These are phyloP conservation scores for Malachius bipustulatus DNA, from an alignment of 2,888 invertebrate species.

Conservation along the genomic window DNA sequence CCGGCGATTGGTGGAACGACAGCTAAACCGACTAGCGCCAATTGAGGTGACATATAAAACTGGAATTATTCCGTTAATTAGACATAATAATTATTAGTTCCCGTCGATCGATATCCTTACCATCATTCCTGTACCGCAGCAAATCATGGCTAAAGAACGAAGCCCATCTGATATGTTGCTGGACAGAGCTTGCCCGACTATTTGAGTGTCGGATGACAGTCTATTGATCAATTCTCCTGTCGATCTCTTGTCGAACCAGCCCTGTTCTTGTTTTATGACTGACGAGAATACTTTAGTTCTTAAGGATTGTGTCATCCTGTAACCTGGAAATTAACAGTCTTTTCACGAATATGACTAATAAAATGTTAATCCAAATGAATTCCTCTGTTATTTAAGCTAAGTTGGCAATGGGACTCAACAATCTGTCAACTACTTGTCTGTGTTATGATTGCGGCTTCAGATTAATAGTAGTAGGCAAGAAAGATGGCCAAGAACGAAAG, in stretches of 20 bases:
- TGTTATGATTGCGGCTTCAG: too few relatives aligned
- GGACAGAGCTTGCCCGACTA: slow-evolving; percentile 85
- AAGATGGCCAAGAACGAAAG: too few relatives aligned
- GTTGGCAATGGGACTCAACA: too few relatives aligned
- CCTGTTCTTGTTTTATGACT: slow-evolving; percentile 76
- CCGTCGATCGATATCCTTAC: slow-evolving; percentile 37
- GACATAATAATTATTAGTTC: neutral
- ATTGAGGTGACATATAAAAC: slow-evolving; percentile 83
- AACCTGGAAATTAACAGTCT: slow-evolving; percentile 50
- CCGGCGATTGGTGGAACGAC: slow-evolving; percentile 86
- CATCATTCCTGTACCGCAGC: slow-evolving; percentile 90
- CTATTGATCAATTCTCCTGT: slow-evolving; percentile 90
- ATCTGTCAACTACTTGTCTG: too few relatives aligned
- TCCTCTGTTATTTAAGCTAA: too few relatives aligned
- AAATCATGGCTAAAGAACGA: slow-evolving; percentile 73
- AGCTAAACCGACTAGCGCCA: slow-evolving; percentile 74
- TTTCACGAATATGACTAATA: too few relatives aligned
- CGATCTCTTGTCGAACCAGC: slow-evolving; percentile 80
- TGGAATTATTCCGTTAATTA: slow-evolving; percentile 29
- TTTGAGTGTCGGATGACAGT: slow-evolving; percentile 76
- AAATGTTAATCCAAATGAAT: too few relatives aligned
- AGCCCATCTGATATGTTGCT: slow-evolving; percentile 92
- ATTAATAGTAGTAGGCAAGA: too few relatives aligned
- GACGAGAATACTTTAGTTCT: slow-evolving; percentile 67
- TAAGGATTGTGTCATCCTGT: slow-evolving; percentile 73